These are phyloP conservation scores for Pangasius djambal DNA, from an alignment of 2,797 vertebrate species.

Conservation along the genomic window DNA sequence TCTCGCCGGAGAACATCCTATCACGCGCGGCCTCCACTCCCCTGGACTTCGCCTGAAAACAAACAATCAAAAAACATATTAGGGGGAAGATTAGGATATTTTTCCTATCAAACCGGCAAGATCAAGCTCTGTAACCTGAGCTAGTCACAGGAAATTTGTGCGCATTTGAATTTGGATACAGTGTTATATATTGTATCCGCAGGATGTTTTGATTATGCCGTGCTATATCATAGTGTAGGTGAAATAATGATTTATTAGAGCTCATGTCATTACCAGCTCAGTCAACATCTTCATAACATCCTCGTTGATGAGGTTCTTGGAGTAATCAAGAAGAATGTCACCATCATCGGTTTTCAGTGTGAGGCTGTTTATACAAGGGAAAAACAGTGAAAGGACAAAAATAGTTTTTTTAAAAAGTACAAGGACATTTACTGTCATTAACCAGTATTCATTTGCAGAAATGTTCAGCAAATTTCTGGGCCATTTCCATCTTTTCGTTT, in stretches of 20 bases:
- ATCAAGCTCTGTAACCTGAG: neutral
- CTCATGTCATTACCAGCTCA: constrained; percentile 82
- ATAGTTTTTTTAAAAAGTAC: neutral
- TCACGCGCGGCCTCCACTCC: constrained; percentile 87
- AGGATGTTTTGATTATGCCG: neutral
- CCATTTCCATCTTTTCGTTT: neutral
- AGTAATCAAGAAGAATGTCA: constrained; percentile 93
- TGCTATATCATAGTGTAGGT: neutral
- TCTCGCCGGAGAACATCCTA: constrained; percentile 90
- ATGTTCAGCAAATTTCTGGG: neutral
- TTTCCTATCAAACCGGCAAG: neutral
- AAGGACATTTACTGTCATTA: neutral
- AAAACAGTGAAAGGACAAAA: constrained; percentile 54
- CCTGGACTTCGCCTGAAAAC: constrained; percentile 85
- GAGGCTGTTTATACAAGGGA: constrained; percentile 70
- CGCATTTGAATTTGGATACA: neutral
- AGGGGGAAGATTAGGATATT: neutral
- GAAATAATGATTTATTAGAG: neutral
- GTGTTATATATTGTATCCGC: neutral
- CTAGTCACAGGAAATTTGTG: neutral
- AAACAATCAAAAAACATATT: neutral
- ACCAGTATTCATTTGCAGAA: neutral
- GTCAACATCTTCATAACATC: constrained; percentile 90
- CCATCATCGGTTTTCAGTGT: constrained; percentile 85
- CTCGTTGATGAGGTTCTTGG: constrained; percentile 93